Evolutionary conservation across 2,113 vertebrate species (phyloP).

Genomic region (Emydura subglobosa): DNA sequence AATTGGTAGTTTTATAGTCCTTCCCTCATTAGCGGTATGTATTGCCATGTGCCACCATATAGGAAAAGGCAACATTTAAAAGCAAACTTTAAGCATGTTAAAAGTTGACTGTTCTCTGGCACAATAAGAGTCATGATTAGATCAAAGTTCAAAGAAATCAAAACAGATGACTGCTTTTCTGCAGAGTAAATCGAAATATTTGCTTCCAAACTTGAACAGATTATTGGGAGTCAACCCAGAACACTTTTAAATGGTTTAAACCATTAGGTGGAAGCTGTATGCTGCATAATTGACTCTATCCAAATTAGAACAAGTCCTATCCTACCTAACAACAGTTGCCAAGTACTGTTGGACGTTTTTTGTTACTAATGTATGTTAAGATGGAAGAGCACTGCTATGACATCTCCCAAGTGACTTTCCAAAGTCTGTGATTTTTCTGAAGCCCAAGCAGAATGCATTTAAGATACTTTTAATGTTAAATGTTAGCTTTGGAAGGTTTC

Average conservation of each 20-base stretch:
- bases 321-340: not conserved
- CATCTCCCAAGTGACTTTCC: not conserved
- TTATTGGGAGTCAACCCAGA: not conserved
- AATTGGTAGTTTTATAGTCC: not conserved
- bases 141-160: not conserved
- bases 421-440: not conserved
- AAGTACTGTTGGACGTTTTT: not conserved
- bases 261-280: not conserved
- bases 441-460: not conserved
- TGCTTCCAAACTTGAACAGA: not conserved
- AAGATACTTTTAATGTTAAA: not conserved
- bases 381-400: not conserved
- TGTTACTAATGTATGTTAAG: not conserved
- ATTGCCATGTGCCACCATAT: not conserved
- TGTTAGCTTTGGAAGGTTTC: not conserved
- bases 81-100: not conserved
- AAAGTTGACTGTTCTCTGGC: not conserved
- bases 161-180: accelerated
- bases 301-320: not conserved
- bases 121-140: not conserved
- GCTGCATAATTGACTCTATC: not conserved
- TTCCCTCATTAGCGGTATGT: not conserved
- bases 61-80: not conserved
- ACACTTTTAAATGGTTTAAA: not conserved
- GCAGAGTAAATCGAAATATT: accelerated